Conservation (phyloP, 1,140 invertebrate species). For the Dolichoris vasculosae region DNA sequence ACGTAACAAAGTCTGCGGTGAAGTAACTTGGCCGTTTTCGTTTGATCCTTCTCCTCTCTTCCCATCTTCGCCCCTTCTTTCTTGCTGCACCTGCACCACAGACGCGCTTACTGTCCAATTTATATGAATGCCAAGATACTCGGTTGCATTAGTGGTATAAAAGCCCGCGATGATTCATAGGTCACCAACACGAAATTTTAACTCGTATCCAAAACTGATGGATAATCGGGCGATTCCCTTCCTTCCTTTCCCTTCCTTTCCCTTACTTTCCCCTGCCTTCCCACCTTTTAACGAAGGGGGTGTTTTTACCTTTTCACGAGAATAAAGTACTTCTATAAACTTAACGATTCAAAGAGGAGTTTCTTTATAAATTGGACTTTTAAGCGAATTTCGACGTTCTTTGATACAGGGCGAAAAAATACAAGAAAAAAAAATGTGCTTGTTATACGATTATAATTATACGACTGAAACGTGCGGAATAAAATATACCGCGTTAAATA, state of each 20-base stretch:
- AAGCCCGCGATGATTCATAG: background rate
- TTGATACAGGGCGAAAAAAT: too few relatives aligned
- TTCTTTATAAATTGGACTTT: too few relatives aligned
- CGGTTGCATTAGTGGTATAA: background rate
- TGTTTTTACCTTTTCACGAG: too few relatives aligned
- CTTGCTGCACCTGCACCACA: constrained; percentile 3
- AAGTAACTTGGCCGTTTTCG: constrained; percentile 17
- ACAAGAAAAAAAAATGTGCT: too few relatives aligned
- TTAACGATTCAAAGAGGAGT: too few relatives aligned
- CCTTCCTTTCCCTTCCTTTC: too few relatives aligned
- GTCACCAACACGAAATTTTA: background rate
- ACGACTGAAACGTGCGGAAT: too few relatives aligned
- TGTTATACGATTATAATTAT: too few relatives aligned
- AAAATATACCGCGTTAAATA: too few relatives aligned
- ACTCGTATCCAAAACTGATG: background rate
- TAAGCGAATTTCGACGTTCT: too few relatives aligned
- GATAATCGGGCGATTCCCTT: background rate
- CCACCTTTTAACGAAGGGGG: background rate
- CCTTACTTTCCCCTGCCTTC: background rate
- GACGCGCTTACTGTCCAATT: background rate
- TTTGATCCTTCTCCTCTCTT: background rate
- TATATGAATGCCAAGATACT: background rate
- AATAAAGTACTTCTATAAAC: too few relatives aligned
- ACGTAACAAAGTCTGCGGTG: constrained; percentile 10
- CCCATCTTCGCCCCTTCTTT: background rate